Evolutionary conservation across 2,888 invertebrate species (phyloP).

Genomic region (Drosophila bunnanda): DNA sequence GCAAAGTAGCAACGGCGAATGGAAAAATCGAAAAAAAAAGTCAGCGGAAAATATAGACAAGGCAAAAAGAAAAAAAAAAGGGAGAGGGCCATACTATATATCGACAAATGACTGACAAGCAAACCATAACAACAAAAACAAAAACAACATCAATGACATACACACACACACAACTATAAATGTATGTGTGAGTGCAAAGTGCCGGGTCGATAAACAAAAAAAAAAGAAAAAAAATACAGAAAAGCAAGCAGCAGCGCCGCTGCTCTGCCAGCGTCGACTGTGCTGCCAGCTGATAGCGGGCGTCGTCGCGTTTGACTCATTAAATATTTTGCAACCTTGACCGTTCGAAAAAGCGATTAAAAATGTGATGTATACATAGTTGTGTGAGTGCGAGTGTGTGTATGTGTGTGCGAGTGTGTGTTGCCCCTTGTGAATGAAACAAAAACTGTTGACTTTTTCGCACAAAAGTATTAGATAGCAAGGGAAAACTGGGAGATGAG

Average conservation of each 20-base stretch:
- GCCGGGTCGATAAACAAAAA: slow-evolving; percentile 45
- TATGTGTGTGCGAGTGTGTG: slow-evolving; percentile 23
- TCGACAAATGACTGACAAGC: slow-evolving; percentile 24
- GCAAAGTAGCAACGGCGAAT: neutral
- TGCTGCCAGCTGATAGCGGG: slow-evolving; percentile 56
- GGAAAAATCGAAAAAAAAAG: neutral
- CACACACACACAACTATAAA: slow-evolving; percentile 5
- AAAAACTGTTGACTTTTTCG: slow-evolving; percentile 43
- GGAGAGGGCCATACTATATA: slow-evolving; percentile 8
- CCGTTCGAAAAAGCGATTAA: slow-evolving; percentile 82
- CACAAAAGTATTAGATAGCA: neutral
- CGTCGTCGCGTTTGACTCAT: slow-evolving; percentile 74
- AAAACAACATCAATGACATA: slow-evolving; percentile 12
- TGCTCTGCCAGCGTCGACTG: slow-evolving; percentile 36
- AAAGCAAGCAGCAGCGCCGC: slow-evolving; percentile 32
- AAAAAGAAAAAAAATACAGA: slow-evolving; percentile 13
- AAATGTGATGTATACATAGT: slow-evolving; percentile 46
- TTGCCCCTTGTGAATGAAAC: slow-evolving; percentile 46
- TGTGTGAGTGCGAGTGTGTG: slow-evolving; percentile 18
- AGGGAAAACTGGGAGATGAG: no score
- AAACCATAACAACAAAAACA: slow-evolving; percentile 19
- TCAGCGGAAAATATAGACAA: slow-evolving; percentile 6
- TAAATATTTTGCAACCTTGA: slow-evolving; percentile 82
- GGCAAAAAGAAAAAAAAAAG: neutral
- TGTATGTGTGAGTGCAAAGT: slow-evolving; percentile 21